Base-by-base conservation (phyloP, 2,113 vertebrate species). In the Carassius carassius region DNA sequence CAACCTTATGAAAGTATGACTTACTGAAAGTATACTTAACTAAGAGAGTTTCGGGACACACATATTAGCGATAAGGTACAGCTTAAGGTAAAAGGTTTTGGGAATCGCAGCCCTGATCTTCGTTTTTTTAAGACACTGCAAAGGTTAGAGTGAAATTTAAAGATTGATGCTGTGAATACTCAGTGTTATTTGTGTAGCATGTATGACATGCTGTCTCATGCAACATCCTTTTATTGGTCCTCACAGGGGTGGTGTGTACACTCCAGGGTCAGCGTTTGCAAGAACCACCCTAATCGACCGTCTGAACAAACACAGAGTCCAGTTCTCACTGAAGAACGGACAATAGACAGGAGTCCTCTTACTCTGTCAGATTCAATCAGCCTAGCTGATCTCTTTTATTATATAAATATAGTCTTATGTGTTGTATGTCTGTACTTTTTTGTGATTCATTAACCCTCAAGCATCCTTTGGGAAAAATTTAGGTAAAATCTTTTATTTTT, bases 231-330 rank as follows among this genome's bases (percentile, higher is more conserved):
- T 1, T 56, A 2, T 62, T 49, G 56, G 47, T 51, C 1, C 84
- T 76, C 4, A 81, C 92, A 97, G 96, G 77, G 97, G 96, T 49
- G 96, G 97, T 0, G 96, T 98, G 13, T 97, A 96, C 91, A 93
- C 96, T 35, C 96, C 97, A 0, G 97, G 95, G 92, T 95, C 95
- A 8, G 96, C 93, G 58, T 98, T 97, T 91, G 92, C 85, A 67
- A 95, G 94, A 91, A 97, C 95, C 77, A 96, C 93, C 67, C 85
- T 97, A 85, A 95, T 96, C 21, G 94, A 97, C 75, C 95, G 95
- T 69, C 96, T 98, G 47, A 94, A 92, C 87, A 93, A 91, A n/a
- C 90, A 76, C 60, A 95, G 96, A 76, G 85, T 98, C 85, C 95
- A 94, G 89, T 98, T 98, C 88, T 95, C 93, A 69, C 93, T 98